Base-by-base conservation (phyloP, 1,140 invertebrate species). In the Drosophila ficusphila region DNA sequence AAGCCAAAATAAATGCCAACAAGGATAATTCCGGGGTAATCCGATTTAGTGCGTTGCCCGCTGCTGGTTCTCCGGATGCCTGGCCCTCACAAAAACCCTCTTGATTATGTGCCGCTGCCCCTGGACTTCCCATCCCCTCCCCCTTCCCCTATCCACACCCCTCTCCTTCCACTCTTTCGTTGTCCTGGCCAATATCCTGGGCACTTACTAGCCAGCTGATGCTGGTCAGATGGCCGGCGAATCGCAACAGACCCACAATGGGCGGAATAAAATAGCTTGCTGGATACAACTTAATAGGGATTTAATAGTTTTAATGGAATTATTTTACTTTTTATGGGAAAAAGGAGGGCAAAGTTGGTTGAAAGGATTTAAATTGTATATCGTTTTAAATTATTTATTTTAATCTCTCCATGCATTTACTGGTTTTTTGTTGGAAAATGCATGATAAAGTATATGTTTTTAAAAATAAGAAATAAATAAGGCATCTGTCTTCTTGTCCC, bases 11-110 rank as follows among this genome's bases (percentile, higher is more conserved):
- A 83, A 83, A 83, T 86, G 81, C 79, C 82, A 89, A 76, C 83
- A 88, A 78, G 83, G 78, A 88, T 88, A 89, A 88, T 89, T 78
- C 82, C 42, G 29, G 70, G 65, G 61, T 88, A 88, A 88, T 88
- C 82, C 83, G 82, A 88, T 88, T 88, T 89, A 77, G 53, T 85
- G 33, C 79, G 79, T 64, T 56, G 70, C 58, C 49, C 51, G 58
- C 48, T 51, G 51, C 58, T 46, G 31, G 48, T 69, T 14, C 64
- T 18, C 34, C 27, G 34, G 44, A 52, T 65, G 36, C 36, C 25
- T 14, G 23, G 23, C 11, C 3, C n/a, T 14, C 14, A n/a, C 31
- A 38, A 54, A 44, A 47, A 44, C 23, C 52, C 61, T 36, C 71
- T 51, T 74, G 51, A 74, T 74, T 68, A 67, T 75, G 47, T 47